Conservation (phyloP, 2,113 vertebrate genomes). For the Macrotis lagotis region DNA sequence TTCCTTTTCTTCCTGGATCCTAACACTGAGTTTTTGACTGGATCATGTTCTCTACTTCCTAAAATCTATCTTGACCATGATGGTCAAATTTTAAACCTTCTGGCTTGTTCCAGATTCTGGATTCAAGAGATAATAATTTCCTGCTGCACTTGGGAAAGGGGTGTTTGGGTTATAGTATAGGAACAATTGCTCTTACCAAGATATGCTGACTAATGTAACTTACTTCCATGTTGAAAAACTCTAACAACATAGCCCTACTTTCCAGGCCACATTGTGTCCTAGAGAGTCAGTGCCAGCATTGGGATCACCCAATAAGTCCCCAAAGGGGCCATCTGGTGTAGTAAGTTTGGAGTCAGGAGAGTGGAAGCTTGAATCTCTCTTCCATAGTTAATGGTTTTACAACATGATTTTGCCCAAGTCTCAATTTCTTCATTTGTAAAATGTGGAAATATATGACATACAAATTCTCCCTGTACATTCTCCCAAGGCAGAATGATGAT, state of each 20-base stretch:
- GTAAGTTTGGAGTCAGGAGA: background rate
- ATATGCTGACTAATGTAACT: background rate
- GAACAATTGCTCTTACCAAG: background rate
- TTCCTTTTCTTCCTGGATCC: too few relatives aligned
- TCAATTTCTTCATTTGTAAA: background rate
- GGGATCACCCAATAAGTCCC: background rate
- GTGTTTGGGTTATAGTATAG: background rate
- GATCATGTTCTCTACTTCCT: too few relatives aligned
- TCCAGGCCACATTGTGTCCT: background rate
- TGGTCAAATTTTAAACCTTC: background rate
- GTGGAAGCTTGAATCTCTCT: background rate
- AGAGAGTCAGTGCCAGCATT: background rate
- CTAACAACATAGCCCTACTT: background rate
- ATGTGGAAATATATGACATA: background rate
- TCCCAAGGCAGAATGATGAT: background rate
- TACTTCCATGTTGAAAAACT: background rate
- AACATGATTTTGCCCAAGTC: background rate
- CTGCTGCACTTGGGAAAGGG: background rate
- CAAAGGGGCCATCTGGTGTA: background rate
- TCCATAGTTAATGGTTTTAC: background rate
- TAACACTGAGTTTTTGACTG: too few relatives aligned
- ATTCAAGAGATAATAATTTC: background rate
- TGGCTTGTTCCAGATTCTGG: too few relatives aligned
- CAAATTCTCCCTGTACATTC: background rate
- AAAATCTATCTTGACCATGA: background rate